Evolutionary conservation across 1,140 invertebrate species (phyloP).

Genomic region (Ylistrum balloti): DNA sequence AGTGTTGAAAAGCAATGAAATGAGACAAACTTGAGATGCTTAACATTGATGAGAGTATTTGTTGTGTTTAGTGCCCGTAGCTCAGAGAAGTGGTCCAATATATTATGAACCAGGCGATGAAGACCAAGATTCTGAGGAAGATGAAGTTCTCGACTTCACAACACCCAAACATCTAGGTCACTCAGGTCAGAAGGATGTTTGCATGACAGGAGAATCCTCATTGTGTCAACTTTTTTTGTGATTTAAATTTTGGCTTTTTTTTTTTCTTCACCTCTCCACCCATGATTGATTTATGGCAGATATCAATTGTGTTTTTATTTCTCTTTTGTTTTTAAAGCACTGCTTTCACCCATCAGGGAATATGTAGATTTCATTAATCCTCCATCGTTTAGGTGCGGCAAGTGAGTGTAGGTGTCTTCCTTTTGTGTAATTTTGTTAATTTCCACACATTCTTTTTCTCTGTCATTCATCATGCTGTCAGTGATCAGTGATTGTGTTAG

Average conservation of each 20-base stretch:
- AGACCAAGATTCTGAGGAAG: conserved; percentile 65
- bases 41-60: not conserved
- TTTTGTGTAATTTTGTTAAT: not conserved
- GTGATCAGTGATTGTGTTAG: not conserved
- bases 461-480: not conserved
- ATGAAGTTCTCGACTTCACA: conserved; percentile 66
- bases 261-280: conserved; percentile 10
- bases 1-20: too few relatives aligned
- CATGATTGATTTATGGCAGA: not conserved
- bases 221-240: not conserved
- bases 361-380: not conserved
- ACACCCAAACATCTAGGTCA: conserved; percentile 44
- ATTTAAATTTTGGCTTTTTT: not conserved
- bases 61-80: conserved; percentile 50
- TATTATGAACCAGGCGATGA: conserved; percentile 64
- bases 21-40: not conserved
- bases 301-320: conserved; percentile 1
- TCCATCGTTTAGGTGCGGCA: too few relatives aligned
- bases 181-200: conserved; percentile 42
- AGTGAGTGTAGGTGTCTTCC: too few relatives aligned
- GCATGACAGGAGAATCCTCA: not conserved
- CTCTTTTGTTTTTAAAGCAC: conserved; percentile 31
- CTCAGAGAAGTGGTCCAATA: conserved; percentile 65
- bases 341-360: not conserved
- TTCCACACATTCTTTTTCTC: not conserved